Evolutionary conservation across 2,888 invertebrate genomes (phyloP).

Genomic region (Geotrupes spiniger): DNA sequence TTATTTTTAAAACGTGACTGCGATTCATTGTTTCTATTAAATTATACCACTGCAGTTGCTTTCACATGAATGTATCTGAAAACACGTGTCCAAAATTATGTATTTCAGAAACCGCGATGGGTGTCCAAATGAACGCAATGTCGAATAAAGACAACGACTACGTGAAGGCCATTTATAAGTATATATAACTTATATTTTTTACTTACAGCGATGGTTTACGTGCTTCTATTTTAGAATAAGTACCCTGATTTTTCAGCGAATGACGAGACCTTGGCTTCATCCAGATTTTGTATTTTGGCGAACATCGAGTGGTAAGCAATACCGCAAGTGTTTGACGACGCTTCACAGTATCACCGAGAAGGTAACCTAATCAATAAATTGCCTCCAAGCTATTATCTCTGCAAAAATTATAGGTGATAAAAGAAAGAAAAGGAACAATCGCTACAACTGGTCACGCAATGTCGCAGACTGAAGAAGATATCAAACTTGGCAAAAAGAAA

Average conservation of each 20-base stretch:
- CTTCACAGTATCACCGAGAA: neutral
- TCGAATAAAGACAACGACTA: constrained; percentile 63
- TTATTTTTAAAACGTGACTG: no score
- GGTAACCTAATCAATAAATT: neutral
- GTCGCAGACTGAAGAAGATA: neutral
- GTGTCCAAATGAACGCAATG: constrained; percentile 68
- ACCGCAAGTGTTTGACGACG: neutral
- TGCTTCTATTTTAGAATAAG: constrained; percentile 9
- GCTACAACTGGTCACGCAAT: neutral
- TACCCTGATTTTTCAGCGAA: constrained; percentile 3
- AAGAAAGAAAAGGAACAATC: neutral
- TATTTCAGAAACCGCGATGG: constrained; percentile 76
- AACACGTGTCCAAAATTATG: no score
- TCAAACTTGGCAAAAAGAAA: constrained; percentile 27
- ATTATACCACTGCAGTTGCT: no score
- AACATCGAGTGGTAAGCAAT: neutral
- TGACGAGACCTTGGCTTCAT: constrained; percentile 7
- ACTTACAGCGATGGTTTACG: no score
- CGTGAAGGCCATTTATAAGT: constrained; percentile 61
- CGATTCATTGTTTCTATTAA: no score
- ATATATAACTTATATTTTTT: neutral
- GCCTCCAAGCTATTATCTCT: neutral
- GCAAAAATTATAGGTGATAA: neutral
- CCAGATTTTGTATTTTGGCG: constrained; percentile 9
- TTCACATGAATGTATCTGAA: no score